Evolutionary conservation across 2,113 vertebrate species (phyloP), one percentile per base, ranked within the genome.

Genomic region (Morone saxatilis): DNA sequence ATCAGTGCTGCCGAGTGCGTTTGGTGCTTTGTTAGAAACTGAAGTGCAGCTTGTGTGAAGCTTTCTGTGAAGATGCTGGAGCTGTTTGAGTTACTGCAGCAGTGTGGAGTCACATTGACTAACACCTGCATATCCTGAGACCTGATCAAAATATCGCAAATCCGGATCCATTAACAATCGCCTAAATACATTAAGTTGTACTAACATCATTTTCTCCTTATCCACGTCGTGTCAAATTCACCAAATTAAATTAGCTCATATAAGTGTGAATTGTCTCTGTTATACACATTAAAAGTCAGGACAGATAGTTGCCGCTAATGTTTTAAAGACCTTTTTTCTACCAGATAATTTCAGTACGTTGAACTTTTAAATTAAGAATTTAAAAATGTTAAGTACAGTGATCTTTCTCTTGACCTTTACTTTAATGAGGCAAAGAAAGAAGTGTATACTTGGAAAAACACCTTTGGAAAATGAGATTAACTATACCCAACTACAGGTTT

Each of bases 11-110:
- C 86, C 5, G 80, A 75, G 76, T 22, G 65, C 6, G 83, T 75
- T 71, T 57, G 69, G 22, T 8, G 83, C 71, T 85, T 80, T 67
- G 62, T 83, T 36, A n/a, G 7, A 67, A n/a, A 78, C 71, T 84
- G 47, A 76, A 72, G 76, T 56, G 76, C 63, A 7, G 69, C 69
- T 79, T 54, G 75, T 47, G 50, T 57, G 70, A 67, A 31, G 80
- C 43, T 41, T 62, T 31, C 51, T 73, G 67, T 61, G 77, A 67
- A 47, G 70, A 85, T 7, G 75, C 38, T 10, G 68, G 65, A 51
- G 48, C 47, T 16, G 63, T 53, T 22, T 60, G 80, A 87, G 50
- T 70, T 40, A 8, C 80, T 67, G 76, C 6, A 2, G 47, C 53
- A 1, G 41, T 3, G 1, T 4, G 5, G 36, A 71, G 43, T 53